A percentile compares a stretch with the other conserved stretches of the same genome.
These are phyloP conservation scores for Neodiprion virginianus DNA, from an alignment of 1,140 invertebrate genomes.

Conservation along the genomic window DNA sequence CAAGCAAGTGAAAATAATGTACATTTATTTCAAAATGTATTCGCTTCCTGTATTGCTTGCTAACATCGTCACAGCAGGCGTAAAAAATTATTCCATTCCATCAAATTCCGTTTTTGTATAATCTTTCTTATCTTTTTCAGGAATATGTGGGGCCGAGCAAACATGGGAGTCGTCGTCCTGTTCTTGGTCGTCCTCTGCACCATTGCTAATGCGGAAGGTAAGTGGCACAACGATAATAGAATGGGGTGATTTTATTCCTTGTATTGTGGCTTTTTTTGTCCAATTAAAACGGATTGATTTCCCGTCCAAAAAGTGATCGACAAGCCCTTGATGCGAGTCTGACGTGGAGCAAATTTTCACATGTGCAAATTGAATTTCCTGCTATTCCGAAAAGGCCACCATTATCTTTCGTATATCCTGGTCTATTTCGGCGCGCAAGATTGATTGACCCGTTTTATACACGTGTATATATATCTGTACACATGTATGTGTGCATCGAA, in stretches of 20 bases:
- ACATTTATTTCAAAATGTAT: too few species aligned
- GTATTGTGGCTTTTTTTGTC: background rate
- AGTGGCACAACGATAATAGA: background rate
- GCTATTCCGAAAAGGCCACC: background rate
- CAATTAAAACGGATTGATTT: slow-evolving; percentile 9
- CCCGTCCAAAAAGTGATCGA: background rate
- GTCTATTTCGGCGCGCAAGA: too few species aligned
- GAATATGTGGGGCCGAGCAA: slow-evolving; percentile 54
- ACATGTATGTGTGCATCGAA: too few species aligned
- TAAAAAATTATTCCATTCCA: too few species aligned
- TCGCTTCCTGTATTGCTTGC: too few species aligned
- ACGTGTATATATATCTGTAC: too few species aligned
- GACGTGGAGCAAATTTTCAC: background rate
- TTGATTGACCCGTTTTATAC: too few species aligned
- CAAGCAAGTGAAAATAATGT: too few species aligned
- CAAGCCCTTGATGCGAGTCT: background rate
- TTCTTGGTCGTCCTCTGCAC: slow-evolving; percentile 39
- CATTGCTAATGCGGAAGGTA: slow-evolving; percentile 20
- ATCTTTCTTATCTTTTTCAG: slow-evolving; percentile 6
- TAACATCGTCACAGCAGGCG: too few species aligned
- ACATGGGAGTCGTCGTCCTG: slow-evolving; percentile 47
- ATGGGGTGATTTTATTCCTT: slow-evolving; percentile 7
- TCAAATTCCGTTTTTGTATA: too few species aligned
- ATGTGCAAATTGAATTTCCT: background rate
- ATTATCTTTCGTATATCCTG: too few species aligned